A percentile compares a stretch with the other conserved stretches of the same genome.
Conservation (phyloP, 2,113 vertebrate genomes). For the Mirounga angustirostris region DNA sequence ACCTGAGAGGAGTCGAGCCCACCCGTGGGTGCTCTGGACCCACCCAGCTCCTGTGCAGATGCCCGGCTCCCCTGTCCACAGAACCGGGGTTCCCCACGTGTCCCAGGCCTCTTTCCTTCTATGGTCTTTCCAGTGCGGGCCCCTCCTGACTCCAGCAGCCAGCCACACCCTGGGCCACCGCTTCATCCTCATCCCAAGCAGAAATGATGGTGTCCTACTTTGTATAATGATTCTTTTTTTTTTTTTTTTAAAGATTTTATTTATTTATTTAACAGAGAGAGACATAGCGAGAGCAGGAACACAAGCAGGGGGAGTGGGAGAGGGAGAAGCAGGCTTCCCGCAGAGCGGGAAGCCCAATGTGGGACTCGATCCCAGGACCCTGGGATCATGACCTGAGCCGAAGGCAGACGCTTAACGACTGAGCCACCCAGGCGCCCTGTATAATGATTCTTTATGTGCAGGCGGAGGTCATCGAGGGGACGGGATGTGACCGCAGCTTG, state of each 20-base stretch:
- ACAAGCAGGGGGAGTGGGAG: too few species aligned
- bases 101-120: not conserved
- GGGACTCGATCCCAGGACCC: too few species aligned
- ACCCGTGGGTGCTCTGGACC: accelerated
- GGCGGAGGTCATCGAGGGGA: not conserved
- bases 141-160: not conserved
- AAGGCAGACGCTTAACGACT: too few species aligned
- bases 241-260: too few species aligned
- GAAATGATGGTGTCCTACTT: accelerated
- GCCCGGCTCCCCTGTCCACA: accelerated
- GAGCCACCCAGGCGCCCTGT: too few species aligned
- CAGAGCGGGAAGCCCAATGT: too few species aligned
- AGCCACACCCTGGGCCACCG: accelerated
- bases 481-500: not conserved
- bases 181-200: not conserved
- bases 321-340: too few species aligned
- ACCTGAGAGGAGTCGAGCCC: accelerated
- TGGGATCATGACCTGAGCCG: too few species aligned
- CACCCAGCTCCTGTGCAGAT: accelerated
- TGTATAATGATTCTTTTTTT: not conserved
- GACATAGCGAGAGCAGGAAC: too few species aligned
- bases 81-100: accelerated
- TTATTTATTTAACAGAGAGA: too few species aligned
- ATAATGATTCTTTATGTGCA: not conserved
- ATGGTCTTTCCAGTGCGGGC: accelerated